Percentiles rank a stretch among this genome's conserved stretches.
phyloP scores from a whole-genome alignment of 2,113 vertebrate genomes.

The Dolichotis patagonum region DNA sequence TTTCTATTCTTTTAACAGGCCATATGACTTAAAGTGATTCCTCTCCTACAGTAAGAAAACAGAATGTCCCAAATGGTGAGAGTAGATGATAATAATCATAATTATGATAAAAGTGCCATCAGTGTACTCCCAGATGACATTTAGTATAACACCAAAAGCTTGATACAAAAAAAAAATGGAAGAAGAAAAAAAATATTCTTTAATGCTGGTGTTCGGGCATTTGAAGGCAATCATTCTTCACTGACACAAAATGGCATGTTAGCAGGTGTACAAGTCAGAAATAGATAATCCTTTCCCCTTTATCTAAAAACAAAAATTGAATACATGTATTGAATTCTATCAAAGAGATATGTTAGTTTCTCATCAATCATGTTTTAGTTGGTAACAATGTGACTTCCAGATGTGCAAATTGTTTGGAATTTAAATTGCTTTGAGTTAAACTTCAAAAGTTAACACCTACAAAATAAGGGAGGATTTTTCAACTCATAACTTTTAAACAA shows the following conservation, averaged over 20 bases:
- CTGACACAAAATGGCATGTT: conserved; percentile 2
- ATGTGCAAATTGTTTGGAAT: neutral
- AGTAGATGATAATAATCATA: conserved; percentile 71
- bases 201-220: neutral
- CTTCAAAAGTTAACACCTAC: conserved; percentile 42
- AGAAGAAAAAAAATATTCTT: neutral
- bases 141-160: conserved; percentile 56
- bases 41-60: conserved; percentile 65
- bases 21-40: conserved; percentile 54
- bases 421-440: conserved; percentile 40
- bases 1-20: conserved; percentile 65
- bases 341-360: neutral
- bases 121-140: conserved; percentile 24
- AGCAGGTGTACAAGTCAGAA: conserved; percentile 49
- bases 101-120: conserved; percentile 78
- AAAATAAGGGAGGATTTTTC: neutral
- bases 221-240: conserved; percentile 43
- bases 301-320: conserved; percentile 49
- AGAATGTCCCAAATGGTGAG: conserved; percentile 52
- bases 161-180: conserved; percentile 25
- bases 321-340: neutral
- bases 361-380: conserved; percentile 36
- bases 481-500: conserved; percentile 5
- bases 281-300: neutral
- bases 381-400: neutral